A percentile compares a stretch with the other conserved stretches of the same genome.
Evolutionary conservation across 2,797 vertebrate species (phyloP).

Genomic region (Tympanoctomys barrerae): DNA sequence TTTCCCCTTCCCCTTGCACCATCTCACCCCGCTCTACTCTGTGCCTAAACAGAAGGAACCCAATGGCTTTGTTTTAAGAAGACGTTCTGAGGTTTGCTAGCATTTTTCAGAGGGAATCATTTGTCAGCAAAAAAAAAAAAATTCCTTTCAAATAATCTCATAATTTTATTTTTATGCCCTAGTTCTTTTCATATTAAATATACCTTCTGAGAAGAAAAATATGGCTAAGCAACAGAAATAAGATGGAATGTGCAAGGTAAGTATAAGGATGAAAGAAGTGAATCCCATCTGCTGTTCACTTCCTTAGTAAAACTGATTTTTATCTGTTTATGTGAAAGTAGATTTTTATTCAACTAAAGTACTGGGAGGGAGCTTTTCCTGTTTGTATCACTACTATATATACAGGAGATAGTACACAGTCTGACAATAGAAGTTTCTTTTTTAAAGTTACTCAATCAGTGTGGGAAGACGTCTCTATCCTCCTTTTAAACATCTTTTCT

Average conservation of each 20-base stretch:
- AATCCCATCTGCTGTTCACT: not conserved
- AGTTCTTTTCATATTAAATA: not conserved
- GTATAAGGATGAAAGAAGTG: not conserved
- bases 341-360: not conserved
- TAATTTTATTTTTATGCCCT: not conserved
- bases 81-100: not conserved
- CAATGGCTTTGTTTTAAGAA: not conserved
- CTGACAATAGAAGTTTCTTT: not conserved
- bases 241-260: not conserved
- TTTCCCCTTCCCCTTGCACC: not conserved
- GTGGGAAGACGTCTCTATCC: not conserved
- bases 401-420: not conserved
- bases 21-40: not conserved
- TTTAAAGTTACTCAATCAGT: not conserved
- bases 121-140: not conserved
- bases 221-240: not conserved
- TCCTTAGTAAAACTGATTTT: not conserved
- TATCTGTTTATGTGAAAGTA: slow-evolving; percentile 29
- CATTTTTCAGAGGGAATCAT: not conserved
- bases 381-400: not conserved
- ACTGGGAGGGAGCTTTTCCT: not conserved
- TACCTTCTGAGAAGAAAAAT: not conserved
- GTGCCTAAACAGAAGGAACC: not conserved
- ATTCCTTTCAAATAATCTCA: not conserved
- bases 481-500: slow-evolving; percentile 4